Evolutionary conservation across 2,113 vertebrate species (phyloP), one percentile per base, ranked within the genome.

Genomic region (Aplodontia rufa): DNA sequence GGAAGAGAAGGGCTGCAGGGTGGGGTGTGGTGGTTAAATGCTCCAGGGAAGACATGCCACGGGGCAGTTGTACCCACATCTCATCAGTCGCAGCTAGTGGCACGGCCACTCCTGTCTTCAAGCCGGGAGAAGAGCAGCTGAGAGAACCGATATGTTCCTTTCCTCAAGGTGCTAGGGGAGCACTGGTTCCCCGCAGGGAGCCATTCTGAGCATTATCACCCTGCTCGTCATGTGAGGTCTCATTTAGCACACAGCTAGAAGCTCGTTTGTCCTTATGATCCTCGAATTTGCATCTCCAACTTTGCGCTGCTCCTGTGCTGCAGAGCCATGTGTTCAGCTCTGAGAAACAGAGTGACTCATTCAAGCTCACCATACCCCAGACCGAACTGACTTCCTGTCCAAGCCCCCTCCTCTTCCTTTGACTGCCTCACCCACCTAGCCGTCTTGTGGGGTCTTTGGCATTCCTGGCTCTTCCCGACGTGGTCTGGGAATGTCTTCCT

Each of bases 381-480:
- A 74, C 14, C 40, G 68, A 75, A 75, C 60, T 64, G 45, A 89
- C 68, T 76, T 92, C 75, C 3, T 13, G 1, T 66, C 42, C 19
- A 51, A 71, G 69, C 58, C n/a, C 35, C 16, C 24, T 72, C 28
- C 62, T 83, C 74, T 58, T 94, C 79, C 92, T 76, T 93, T 58
- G 40, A 28, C 11, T 58, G 42, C 74, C 49, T 80, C 55, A 42
- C n/a, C 58, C 53, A 78, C 58, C 72, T 51, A 74, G 68, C 72
- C 68, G 69, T 89, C n/a, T n/a, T 74, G 40, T 72, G 6, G 64
- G 69, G 22, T 42, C 37, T 94, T 53, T 51, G 87, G 40, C 53
- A 86, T 94, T 24, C 16, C 11, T 88, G 89, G 49, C 62, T 86
- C 90, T 86, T 74, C 71, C 45, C 91, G 66, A 79, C 37, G 42